Conservation (phyloP, 2,888 invertebrate species). For the Ochropleura leucogaster region DNA sequence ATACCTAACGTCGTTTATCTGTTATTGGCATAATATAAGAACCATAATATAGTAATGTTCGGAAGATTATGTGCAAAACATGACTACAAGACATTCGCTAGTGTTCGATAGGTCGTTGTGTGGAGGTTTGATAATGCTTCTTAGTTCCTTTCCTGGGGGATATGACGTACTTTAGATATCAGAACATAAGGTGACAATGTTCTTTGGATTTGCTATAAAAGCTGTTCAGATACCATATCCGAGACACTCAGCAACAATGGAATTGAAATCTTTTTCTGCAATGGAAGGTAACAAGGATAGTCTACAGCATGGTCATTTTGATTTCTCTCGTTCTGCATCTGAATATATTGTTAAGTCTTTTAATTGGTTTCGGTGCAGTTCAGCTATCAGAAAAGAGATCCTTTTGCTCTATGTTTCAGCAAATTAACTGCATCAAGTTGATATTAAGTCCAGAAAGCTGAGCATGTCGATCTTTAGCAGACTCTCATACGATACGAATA, state of each 20-base stretch:
- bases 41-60: neutral
- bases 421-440: neutral
- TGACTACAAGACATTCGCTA: conserved; percentile 15
- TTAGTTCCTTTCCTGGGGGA: conserved; percentile 5
- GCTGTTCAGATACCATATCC: conserved; percentile 2
- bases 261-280: neutral
- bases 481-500: no score
- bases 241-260: neutral
- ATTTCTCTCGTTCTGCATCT: neutral
- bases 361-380: no score
- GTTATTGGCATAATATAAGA: conserved; percentile 12
- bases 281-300: neutral
- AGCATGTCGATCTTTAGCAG: neutral
- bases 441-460: neutral
- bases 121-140: conserved; percentile 11
- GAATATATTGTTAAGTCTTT: neutral
- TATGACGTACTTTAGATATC: conserved; percentile 5
- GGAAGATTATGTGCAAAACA: conserved; percentile 19
- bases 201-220: neutral
- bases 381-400: neutral
- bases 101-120: conserved; percentile 2
- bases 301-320: neutral
- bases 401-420: neutral
- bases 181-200: neutral
- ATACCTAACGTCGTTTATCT: neutral